Evolutionary conservation across 2,888 invertebrate genomes (phyloP).

Genomic region (Carterocephalus palaemon): DNA sequence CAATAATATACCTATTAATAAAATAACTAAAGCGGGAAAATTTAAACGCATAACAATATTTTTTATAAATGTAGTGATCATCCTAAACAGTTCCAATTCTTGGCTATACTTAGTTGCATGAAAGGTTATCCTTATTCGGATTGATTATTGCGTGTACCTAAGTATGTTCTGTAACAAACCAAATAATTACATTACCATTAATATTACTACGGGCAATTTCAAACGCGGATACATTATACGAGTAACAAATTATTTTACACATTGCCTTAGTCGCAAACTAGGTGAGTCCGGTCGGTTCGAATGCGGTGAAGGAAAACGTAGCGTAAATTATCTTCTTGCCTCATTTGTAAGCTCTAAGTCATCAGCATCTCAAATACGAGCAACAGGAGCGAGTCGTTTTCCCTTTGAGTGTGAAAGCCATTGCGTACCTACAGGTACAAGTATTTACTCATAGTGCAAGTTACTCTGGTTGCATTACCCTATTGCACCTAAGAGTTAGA

Average conservation of each 20-base stretch:
- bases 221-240: conserved; percentile 4
- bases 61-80: too few species aligned
- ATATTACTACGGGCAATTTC: conserved; percentile 5
- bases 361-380: conserved; percentile 12
- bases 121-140: too few species aligned
- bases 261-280: conserved; percentile 12
- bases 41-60: too few species aligned
- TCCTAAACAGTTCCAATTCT: too few species aligned
- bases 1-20: too few species aligned
- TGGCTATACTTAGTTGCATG: too few species aligned
- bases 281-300: conserved; percentile 22
- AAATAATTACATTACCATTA: neutral
- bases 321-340: conserved; percentile 14
- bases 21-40: too few species aligned
- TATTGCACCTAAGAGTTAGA: too few species aligned
- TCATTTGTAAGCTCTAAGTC: conserved; percentile 18
- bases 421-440: neutral
- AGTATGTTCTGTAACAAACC: too few species aligned
- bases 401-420: conserved; percentile 12
- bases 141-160: too few species aligned
- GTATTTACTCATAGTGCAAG: too few species aligned
- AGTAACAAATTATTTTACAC: conserved; percentile 16
- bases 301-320: conserved; percentile 21
- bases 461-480: too few species aligned
- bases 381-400: conserved; percentile 1